Base-by-base conservation (phyloP, 64 coral and sea anemone species). In the Actinia tenebrosa region DNA sequence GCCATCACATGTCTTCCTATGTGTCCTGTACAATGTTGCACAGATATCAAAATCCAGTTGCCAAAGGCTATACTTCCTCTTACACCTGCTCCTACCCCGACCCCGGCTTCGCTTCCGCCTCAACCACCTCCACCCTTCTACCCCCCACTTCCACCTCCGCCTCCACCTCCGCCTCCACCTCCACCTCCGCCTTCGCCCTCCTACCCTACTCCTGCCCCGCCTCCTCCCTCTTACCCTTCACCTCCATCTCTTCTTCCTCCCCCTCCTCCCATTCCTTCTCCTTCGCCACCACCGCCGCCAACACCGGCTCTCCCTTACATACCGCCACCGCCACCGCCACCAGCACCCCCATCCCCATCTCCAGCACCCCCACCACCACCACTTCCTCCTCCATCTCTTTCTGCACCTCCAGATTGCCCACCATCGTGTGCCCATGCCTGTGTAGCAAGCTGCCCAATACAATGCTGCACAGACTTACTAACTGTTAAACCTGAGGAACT, bases 21-120 rank as follows among this genome's bases (percentile, higher is more conserved):
- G 42, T 96, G 94, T 64, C 91, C 94, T n/a, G 61, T 84, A 16
- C 84, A 92, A 20, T 96, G 94, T 69, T 96, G 94, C 27, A 71
- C 62, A 27, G 77, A 63, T 75, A 63, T 77, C 1, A 79, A 53
- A 18, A 92, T 71, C 42, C 22, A 64, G 56, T 84, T 52, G 71
- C 58, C 22, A 47, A 54, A 81, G 16, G 43, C 53, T 23, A 7
- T 19, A 13, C 58, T 27, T 20, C 22, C 88, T 22, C 27, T 50
- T 66, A 13, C 18, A 10, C 27, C 55, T 4, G 47, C 47, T 50
- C 47, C 7, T 50, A 50, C 80, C 66, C 58, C 53, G 7, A 45
- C 80, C 19, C 46, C 89, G 16, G 30, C 30, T 37, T 37, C 30
- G 30, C 82, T 82, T 18, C 61, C 18, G 6, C 47, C 64, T 44